Percentiles rank a stretch among this genome's conserved stretches.
Conservation (phyloP, 2,113 vertebrate species). For the Myodes glareolus region DNA sequence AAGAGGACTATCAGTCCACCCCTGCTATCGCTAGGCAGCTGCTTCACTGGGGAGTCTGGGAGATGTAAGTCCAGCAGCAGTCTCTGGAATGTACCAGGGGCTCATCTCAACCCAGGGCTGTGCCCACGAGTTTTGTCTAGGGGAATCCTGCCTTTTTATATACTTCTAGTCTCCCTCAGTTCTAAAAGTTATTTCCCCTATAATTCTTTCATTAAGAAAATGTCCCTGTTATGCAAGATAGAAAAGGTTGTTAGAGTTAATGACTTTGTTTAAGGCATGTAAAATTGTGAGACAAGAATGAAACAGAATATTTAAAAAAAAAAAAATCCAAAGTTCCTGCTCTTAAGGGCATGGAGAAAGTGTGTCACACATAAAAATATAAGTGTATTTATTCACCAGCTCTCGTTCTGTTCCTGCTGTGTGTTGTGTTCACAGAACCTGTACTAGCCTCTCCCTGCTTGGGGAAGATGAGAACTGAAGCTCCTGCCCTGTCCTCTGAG, state of each 20-base stretch:
- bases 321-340: background rate
- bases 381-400: background rate
- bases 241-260: background rate
- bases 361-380: background rate
- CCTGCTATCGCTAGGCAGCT: background rate
- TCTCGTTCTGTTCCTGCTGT: background rate
- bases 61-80: background rate
- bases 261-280: background rate
- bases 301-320: background rate
- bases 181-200: background rate
- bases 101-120: rapidly evolving
- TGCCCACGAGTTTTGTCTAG: rapidly evolving
- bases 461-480: background rate
- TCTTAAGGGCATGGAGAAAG: background rate
- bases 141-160: background rate
- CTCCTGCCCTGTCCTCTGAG: background rate
- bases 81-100: rapidly evolving
- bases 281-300: background rate
- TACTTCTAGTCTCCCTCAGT: background rate
- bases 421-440: background rate
- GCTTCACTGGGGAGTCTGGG: background rate
- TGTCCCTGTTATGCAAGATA: background rate
- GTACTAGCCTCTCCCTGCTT: background rate
- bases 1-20: background rate
- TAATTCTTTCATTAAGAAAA: background rate